Conservation (phyloP, 2,113 vertebrate genomes). For the Ahaetulla prasina region DNA sequence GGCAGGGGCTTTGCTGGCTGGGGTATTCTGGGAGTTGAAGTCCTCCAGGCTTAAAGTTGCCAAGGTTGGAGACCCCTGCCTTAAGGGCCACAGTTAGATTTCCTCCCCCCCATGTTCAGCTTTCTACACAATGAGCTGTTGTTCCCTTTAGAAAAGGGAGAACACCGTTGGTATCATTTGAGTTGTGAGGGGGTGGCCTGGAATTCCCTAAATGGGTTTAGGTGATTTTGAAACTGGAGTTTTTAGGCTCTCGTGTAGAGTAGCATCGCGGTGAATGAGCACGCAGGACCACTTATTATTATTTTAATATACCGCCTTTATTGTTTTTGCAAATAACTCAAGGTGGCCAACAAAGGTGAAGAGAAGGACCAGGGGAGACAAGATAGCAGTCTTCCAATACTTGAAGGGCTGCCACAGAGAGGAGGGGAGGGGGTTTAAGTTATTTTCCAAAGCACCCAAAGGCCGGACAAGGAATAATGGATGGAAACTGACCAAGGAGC, state of each 20-base stretch:
- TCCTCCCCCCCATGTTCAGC: not conserved
- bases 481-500: too few species aligned
- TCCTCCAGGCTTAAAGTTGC: too few species aligned
- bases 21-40: too few species aligned
- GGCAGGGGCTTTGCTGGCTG: too few species aligned
- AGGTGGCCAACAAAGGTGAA: not conserved
- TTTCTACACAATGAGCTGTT: not conserved
- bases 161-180: not conserved
- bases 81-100: not conserved
- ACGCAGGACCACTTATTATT: too few species aligned
- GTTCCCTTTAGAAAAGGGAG: not conserved
- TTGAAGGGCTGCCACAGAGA: too few species aligned
- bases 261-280: not conserved
- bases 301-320: not conserved
- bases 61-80: too few species aligned
- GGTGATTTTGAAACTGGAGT: not conserved
- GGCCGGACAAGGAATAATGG: too few species aligned
- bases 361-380: too few species aligned
- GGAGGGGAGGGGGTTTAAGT: too few species aligned
- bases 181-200: not conserved
- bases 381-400: too few species aligned
- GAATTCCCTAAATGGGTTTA: not conserved
- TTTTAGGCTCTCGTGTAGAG: not conserved
- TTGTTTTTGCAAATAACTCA: not conserved
- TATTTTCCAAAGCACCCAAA: too few species aligned